Evolutionary conservation across 2,797 vertebrate genomes (phyloP).

Genomic region (Liparis tanakae): DNA sequence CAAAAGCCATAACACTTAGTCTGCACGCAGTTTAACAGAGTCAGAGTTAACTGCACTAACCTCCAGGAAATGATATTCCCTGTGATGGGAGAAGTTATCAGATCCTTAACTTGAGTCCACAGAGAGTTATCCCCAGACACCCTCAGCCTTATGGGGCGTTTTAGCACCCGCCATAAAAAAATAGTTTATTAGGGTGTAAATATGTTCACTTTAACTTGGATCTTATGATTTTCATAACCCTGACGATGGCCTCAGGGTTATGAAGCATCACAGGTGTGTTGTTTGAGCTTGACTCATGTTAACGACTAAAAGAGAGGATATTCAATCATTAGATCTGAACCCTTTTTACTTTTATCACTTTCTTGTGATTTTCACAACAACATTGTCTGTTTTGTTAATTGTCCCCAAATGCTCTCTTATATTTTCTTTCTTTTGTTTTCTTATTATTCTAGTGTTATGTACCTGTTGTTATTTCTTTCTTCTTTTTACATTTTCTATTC

Average conservation of each 20-base stretch:
- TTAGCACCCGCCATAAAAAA: background rate
- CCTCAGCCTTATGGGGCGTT: background rate
- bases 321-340: background rate
- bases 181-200: background rate
- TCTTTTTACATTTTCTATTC: background rate
- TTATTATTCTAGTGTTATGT: background rate
- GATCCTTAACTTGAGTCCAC: background rate
- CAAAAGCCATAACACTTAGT: slow-evolving; percentile 1
- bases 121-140: background rate
- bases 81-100: background rate
- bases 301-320: background rate
- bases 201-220: background rate
- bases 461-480: background rate
- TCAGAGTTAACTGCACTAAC: background rate
- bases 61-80: background rate
- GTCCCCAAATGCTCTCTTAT: background rate
- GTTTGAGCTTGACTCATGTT: background rate
- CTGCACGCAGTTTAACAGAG: slow-evolving; percentile 15
- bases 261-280: background rate
- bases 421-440: background rate
- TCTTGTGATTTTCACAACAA: slow-evolving; percentile 4
- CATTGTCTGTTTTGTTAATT: background rate
- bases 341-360: background rate
- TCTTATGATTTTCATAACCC: background rate
- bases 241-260: background rate